phyloP scores from a whole-genome alignment of 2,113 vertebrate genomes.

The Equus quagga region DNA sequence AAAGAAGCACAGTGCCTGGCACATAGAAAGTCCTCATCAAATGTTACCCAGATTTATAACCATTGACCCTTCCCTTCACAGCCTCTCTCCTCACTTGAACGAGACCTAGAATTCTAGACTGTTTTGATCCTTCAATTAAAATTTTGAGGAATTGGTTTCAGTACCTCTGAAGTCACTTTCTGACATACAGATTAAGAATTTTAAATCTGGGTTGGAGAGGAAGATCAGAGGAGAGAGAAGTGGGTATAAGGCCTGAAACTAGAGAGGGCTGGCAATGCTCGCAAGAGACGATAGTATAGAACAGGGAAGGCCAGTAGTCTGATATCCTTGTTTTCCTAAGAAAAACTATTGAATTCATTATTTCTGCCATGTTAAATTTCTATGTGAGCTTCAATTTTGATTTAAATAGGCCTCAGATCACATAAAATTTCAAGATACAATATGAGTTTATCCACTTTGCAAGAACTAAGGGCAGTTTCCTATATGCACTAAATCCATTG shows the following conservation, averaged over 20 bases:
- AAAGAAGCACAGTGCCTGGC: background rate
- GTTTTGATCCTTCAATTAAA: background rate
- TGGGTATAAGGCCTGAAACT: background rate
- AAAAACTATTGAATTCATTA: background rate
- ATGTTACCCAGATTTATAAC: background rate
- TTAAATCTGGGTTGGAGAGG: background rate
- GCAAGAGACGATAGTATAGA: background rate
- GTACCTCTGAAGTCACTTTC: background rate
- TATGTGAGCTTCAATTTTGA: background rate
- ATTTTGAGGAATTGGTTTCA: background rate
- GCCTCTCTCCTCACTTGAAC: background rate
- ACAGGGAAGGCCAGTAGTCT: background rate
- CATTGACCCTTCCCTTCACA: background rate
- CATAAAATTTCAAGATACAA: background rate
- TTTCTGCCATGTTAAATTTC: background rate
- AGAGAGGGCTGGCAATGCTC: background rate
- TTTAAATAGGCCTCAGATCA: background rate
- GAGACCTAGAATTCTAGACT: background rate
- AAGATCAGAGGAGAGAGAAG: background rate
- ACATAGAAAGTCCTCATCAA: background rate
- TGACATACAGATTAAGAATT: background rate
- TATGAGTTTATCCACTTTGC: background rate
- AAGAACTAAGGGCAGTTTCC: background rate
- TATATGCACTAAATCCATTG: background rate
- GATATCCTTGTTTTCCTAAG: background rate